Evolutionary conservation across 35 echinoderm and acorn worm genomes (phyloP), one percentile per base, ranked within the genome.

Genomic region (Apostichopus japonicus): DNA sequence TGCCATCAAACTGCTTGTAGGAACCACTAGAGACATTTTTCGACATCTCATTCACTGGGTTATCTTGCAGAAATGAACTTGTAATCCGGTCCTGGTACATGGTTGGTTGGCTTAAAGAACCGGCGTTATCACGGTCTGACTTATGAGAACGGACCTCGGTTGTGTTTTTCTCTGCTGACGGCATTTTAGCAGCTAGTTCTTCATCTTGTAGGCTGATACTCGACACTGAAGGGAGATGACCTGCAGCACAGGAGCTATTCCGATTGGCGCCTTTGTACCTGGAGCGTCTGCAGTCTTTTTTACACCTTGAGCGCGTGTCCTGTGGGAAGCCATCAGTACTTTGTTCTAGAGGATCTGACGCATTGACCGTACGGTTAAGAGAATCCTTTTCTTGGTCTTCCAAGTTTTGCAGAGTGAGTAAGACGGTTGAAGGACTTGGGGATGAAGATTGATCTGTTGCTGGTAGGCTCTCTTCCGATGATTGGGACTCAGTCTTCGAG

Each of bases 261-360:
- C 44, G 62, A 89, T 89, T 67, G n/a, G 17, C 67, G 8, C 63
- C 62, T 72, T 89, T 89, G 86, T 89, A 89, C 24, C 14, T 89
- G 1, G 67, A 72, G 0, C 51, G 59, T 73, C 86, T 59, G 25
- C 86, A 89, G 24, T 89, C 86, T 72, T 89, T 89, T 16, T 89
- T 89, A n/a, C 57, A 89, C 6, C 51, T 25, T 33, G 33, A 23
- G 15, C 21, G 56, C n/a, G n/a, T n/a, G 53, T 59, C 9, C 4
- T 10, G 78, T 80, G 14, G 78, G 53, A 53, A 4, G 16, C 78
- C 53, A 62, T 84, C 22, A 23, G 21, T 23, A 8, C 7, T 23
- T 19, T 75, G 23, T 72, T 59, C 56, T 63, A 73, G 23, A 72
- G 24, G 10, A 8, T 89, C 33, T 16, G 6, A 15, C 13, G 59